phyloP scores from a whole-genome alignment of 1,140 invertebrate genomes.

The Trypoxylus dichotomus region DNA sequence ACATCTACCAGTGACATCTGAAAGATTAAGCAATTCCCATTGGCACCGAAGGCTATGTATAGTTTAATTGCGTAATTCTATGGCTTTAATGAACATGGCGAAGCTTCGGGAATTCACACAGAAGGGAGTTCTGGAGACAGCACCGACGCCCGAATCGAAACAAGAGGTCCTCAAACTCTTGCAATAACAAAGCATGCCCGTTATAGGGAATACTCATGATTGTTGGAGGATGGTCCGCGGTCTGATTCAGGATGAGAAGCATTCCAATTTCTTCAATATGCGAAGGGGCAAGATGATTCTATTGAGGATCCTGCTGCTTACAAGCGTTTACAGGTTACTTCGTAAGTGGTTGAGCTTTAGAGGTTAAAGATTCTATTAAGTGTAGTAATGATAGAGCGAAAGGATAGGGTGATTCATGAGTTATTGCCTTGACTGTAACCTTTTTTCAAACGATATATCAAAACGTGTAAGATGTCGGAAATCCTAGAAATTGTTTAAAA shows the following conservation, averaged over 20 bases:
- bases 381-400: conserved; percentile 48
- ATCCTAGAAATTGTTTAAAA: conserved; percentile 47
- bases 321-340: conserved; percentile 40
- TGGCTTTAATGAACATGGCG: conserved; percentile 66
- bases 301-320: conserved; percentile 60
- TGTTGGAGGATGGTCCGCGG: conserved; percentile 64
- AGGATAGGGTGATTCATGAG: conserved; percentile 49
- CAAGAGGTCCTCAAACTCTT: conserved; percentile 54
- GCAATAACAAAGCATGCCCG: conserved; percentile 50
- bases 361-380: conserved; percentile 48
- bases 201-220: conserved; percentile 54
- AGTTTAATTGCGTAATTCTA: conserved; percentile 70
- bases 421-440: conserved; percentile 50
- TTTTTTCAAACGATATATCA: conserved; percentile 57
- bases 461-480: conserved; percentile 46
- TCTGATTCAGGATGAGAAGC: conserved; percentile 66
- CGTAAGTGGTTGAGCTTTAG: conserved; percentile 47
- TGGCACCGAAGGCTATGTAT: conserved; percentile 80
- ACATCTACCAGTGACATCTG: conserved; percentile 57
- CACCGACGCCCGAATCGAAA: conserved; percentile 61
- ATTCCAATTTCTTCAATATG: conserved; percentile 68
- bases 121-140: conserved; percentile 52
- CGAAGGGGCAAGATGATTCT: conserved; percentile 71
- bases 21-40: conserved; percentile 73
- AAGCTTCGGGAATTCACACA: conserved; percentile 55